Percentiles rank a stretch among this genome's conserved stretches.
Conservation (phyloP, 2,797 vertebrate genomes). For the Yasuhikotakia modesta region DNA sequence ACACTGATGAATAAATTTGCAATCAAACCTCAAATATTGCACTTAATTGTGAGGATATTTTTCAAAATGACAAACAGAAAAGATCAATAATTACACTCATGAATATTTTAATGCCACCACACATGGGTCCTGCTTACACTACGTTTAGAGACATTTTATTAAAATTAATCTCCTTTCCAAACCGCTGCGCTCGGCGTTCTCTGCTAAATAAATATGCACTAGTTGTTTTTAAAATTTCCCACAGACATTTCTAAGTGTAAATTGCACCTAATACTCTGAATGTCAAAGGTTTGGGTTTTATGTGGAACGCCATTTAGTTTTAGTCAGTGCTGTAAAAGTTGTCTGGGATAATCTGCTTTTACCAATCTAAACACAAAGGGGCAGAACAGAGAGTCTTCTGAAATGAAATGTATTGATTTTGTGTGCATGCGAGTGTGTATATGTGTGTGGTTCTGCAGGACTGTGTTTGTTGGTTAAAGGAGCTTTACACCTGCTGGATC, state of each 20-base stretch:
- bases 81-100: neutral
- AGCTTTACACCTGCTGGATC: slow-evolving; percentile 37
- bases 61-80: neutral
- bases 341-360: slow-evolving; percentile 31
- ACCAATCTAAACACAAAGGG: slow-evolving; percentile 3
- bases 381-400: slow-evolving; percentile 37
- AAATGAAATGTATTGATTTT: slow-evolving; percentile 53
- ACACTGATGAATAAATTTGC: slow-evolving; percentile 9
- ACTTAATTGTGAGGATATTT: neutral
- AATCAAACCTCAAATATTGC: slow-evolving; percentile 4
- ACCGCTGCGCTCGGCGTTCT: neutral
- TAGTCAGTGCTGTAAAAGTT: neutral
- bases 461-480: neutral
- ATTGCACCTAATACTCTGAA: neutral
- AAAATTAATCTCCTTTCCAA: neutral
- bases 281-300: neutral
- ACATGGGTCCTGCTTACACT: neutral
- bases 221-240: neutral
- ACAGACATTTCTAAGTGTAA: neutral
- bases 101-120: neutral
- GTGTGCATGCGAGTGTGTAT: neutral
- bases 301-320: neutral
- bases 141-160: slow-evolving; percentile 4
- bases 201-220: neutral
- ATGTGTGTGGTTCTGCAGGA: slow-evolving; percentile 24